Conservation (phyloP, 2,113 vertebrate species). For the Chloebia gouldiae region DNA sequence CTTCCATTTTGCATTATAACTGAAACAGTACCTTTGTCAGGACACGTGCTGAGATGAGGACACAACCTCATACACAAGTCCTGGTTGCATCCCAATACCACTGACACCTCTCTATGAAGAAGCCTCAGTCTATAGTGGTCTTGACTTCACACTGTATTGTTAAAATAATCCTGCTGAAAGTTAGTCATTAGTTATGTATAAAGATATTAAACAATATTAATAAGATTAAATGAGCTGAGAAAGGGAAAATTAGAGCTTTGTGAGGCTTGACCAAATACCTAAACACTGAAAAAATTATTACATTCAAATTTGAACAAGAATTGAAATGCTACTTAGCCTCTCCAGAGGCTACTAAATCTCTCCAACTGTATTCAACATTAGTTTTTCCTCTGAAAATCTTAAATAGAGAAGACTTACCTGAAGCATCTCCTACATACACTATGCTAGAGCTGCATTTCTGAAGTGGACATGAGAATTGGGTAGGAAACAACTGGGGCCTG, state of each 20-base stretch:
- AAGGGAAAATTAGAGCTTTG: background rate
- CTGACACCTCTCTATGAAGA: background rate
- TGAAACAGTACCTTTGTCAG: background rate
- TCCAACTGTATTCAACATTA: background rate
- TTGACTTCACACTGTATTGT: background rate
- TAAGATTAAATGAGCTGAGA: background rate
- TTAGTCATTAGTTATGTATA: background rate
- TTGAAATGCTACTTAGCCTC: background rate
- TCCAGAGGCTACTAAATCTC: background rate
- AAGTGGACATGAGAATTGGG: background rate
- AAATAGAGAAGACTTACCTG: background rate
- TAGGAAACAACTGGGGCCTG: background rate
- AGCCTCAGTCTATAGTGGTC: background rate
- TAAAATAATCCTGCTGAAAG: background rate
- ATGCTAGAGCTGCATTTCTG: background rate
- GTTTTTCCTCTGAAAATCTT: background rate
- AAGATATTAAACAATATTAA: background rate
- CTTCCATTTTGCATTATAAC: background rate
- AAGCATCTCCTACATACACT: background rate
- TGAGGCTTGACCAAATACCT: background rate
- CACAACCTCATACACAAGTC: background rate
- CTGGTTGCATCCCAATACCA: accelerated
- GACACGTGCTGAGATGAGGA: accelerated
- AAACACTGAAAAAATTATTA: background rate
- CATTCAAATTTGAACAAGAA: background rate